Evolutionary conservation across 2,888 invertebrate species (phyloP), one percentile per base, ranked within the genome.

Genomic region (Anthoptus insignis): DNA sequence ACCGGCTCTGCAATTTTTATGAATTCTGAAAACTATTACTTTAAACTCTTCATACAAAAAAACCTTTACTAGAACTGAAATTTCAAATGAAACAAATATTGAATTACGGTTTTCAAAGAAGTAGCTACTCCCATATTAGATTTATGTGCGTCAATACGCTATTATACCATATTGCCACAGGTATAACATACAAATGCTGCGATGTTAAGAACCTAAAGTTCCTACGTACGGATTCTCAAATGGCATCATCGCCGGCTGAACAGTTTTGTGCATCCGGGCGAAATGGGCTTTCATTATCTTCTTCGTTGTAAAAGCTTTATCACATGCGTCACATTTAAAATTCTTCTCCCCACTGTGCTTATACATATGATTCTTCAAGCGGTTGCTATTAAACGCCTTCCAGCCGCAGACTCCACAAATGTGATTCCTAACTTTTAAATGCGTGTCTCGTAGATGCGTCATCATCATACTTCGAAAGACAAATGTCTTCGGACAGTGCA

Each of bases 301-400:
- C 68, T 87, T 88, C 1, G 92, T 92, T 0, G 89, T 87, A 54
- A 91, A 93, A 0, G 90, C 87, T 57, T 92, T 92, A 4, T 89
- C 89, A 47, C 93, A 93, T 0, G 72, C 83, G 0, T 89, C 87
- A 16, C 93, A 92, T 39, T 89, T 89, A 53, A 92, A 92, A 61
- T 91, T 91, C 80, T 92, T 92, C 72, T 92, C 92, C 0, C 92
- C 91, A 22, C 90, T 91, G 32, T 92, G 92, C 27, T 91, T 92
- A 24, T 86, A 91, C 92, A 92, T 92, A 63, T 93, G 93, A 22
- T 89, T 89, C 71, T 93, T 94, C 58, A 95, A 77, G 0, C 95
- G 81, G 54, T 93, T 92, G 22, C 88, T 92, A 50, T 86, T 89
- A 39, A 89, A 91, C 0, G 92, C 89, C 54, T 87, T 89, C 86